phyloP scores from a whole-genome alignment of 2,113 vertebrate species.

The Amblyornis subalaris region DNA sequence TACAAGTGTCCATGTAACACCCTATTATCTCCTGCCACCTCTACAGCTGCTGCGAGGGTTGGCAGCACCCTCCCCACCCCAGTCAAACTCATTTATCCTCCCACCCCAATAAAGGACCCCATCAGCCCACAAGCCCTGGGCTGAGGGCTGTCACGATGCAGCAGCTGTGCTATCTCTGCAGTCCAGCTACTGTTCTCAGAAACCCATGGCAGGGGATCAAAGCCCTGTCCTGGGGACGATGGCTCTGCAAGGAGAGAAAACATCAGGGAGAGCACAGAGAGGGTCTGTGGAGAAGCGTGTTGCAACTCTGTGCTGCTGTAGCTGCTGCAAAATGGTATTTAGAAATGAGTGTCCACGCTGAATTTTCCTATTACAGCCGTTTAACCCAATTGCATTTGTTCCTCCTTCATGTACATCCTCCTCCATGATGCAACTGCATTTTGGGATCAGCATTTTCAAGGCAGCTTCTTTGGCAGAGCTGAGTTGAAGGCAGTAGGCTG shows the following conservation, averaged over 20 bases:
- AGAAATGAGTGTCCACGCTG: neutral
- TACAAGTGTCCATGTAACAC: rapidly evolving
- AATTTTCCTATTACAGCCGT: neutral
- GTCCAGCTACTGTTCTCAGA: neutral
- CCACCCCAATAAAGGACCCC: neutral
- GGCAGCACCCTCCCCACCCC: neutral
- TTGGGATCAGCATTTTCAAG: neutral
- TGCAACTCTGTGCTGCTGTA: neutral
- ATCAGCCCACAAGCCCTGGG: neutral
- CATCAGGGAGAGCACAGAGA: rapidly evolving
- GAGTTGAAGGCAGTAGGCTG: neutral
- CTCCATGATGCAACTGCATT: neutral
- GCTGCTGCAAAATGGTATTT: neutral
- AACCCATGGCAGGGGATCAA: neutral
- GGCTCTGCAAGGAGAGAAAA: neutral
- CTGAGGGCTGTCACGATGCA: neutral
- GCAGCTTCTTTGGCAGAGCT: neutral
- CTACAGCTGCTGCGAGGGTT: neutral
- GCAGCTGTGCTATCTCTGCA: neutral
- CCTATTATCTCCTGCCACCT: neutral
- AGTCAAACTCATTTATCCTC: neutral
- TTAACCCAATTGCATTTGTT: neutral
- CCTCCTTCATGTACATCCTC: neutral
- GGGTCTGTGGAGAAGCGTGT: neutral
- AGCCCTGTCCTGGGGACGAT: rapidly evolving